Percentiles rank a stretch among this genome's conserved stretches.
Evolutionary conservation across 2,888 invertebrate genomes (phyloP).

Genomic region (Candidula unifasciata): DNA sequence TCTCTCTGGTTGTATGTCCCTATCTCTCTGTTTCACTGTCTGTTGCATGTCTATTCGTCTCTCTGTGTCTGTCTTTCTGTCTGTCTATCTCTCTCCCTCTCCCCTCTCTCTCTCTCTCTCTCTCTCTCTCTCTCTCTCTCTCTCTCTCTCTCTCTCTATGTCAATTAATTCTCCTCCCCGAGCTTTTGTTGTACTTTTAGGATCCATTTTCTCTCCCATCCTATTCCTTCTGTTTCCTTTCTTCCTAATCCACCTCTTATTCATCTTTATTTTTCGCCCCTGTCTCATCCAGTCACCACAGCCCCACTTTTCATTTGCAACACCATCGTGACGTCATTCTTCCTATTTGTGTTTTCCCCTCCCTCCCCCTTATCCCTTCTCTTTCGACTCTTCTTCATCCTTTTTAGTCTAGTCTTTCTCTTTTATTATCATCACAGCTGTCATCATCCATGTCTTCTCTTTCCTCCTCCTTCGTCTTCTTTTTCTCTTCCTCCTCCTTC

Average conservation of each 20-base stretch:
- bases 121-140: conserved; percentile 14
- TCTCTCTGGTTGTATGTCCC: neutral
- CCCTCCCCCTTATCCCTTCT: conserved; percentile 12
- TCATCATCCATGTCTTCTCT: neutral
- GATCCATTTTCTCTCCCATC: too few relatives aligned
- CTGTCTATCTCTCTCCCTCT: neutral
- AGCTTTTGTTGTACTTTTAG: neutral
- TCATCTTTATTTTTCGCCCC: neutral
- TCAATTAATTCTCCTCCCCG: too few relatives aligned
- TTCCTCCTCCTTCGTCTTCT: neutral
- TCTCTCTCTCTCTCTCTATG: conserved; percentile 5
- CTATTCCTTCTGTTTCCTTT: neutral
- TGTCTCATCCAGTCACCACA: too few relatives aligned
- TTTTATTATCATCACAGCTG: neutral
- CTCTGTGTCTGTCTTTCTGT: conserved; percentile 21
- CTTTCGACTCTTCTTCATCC: neutral
- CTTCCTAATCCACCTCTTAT: too few relatives aligned
- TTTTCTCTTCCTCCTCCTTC: neutral
- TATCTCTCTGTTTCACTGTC: neutral
- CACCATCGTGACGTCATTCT: too few relatives aligned
- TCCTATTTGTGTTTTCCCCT: neutral
- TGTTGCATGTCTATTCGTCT: neutral
- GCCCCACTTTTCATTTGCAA: too few relatives aligned
- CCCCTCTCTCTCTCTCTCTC: conserved; percentile 16
- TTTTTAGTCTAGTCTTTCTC: neutral